Evolutionary conservation across 2,888 invertebrate genomes (phyloP).

Genomic region (Pandemis corylana): DNA sequence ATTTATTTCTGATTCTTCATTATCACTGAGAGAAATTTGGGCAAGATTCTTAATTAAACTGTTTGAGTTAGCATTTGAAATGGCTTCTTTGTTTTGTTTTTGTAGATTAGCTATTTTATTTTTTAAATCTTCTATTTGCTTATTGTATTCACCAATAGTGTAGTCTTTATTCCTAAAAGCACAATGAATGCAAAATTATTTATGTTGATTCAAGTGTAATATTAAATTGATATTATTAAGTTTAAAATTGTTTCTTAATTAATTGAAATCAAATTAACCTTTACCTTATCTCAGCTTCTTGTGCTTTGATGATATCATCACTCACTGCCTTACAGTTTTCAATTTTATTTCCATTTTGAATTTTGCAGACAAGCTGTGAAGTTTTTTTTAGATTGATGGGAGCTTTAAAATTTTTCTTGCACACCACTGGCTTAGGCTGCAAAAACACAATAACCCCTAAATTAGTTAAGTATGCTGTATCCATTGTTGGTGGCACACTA

Average conservation of each 20-base stretch:
- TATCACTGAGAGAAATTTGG: slow-evolving; percentile 49
- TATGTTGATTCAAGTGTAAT: not conserved
- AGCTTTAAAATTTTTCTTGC: slow-evolving; percentile 49
- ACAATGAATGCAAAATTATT: not conserved
- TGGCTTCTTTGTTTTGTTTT: slow-evolving; percentile 53
- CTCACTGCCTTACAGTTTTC: slow-evolving; percentile 49
- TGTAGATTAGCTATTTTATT: slow-evolving; percentile 66
- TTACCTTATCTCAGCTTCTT: slow-evolving; percentile 80
- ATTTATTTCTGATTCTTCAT: slow-evolving; percentile 35
- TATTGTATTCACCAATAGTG: slow-evolving; percentile 73
- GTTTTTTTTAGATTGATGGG: slow-evolving; percentile 60
- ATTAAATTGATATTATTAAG: not conserved
- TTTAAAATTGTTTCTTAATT: not conserved
- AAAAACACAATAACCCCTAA: slow-evolving; percentile 43
- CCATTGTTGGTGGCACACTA: no score
- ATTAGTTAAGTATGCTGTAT: not conserved
- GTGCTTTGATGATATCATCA: slow-evolving; percentile 71
- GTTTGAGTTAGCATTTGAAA: slow-evolving; percentile 51
- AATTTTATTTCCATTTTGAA: slow-evolving; percentile 49
- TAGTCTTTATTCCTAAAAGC: slow-evolving; percentile 75
- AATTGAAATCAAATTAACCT: not conserved
- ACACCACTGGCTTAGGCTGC: slow-evolving; percentile 71
- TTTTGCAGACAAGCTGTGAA: slow-evolving; percentile 45
- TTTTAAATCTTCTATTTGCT: slow-evolving; percentile 77
- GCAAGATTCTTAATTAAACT: slow-evolving; percentile 56